Base-by-base conservation (phyloP, 2,888 invertebrate species). In the Ceratothoa steindachneri region DNA sequence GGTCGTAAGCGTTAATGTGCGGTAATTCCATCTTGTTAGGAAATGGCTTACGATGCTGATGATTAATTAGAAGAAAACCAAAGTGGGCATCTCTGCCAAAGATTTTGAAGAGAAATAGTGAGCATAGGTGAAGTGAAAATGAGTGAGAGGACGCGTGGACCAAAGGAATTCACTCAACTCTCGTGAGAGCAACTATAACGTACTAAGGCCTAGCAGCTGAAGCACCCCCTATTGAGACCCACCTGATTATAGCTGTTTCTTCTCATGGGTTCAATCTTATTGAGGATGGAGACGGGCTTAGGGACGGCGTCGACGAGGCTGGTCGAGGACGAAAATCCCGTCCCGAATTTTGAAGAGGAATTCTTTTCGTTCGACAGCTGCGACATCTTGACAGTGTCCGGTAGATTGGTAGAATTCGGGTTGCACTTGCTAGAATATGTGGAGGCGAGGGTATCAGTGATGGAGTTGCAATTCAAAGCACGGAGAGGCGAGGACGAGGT, bases 171-270 rank as follows among this genome's bases (percentile, higher is more conserved):
- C n/a, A n/a, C n/a, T n/a, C n/a, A n/a, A n/a, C n/a, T n/a, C n/a
- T n/a, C n/a, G n/a, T n/a, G n/a, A n/a, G n/a, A n/a, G n/a, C n/a
- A n/a, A n/a, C n/a, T n/a, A n/a, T n/a, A n/a, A n/a, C n/a, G n/a
- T n/a, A n/a, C n/a, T n/a, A n/a, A n/a, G n/a, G n/a, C n/a, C n/a
- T n/a, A n/a, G n/a, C n/a, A n/a, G n/a, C n/a, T n/a, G n/a, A n/a
- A n/a, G n/a, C n/a, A n/a, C n/a, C n/a, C n/a, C n/a, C n/a, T n/a
- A n/a, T n/a, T n/a, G n/a, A n/a, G 85, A 89, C 89, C 89, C 80
- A 90, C 87, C 84, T 91, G 91, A 27, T 90, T 89, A 81, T 90
- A 90, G 85, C 90, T 91, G 85, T 90, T 91, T 74, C 91, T 85
- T 71, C 90, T 84, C 51, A 89, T 89, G 84, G 89, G 90, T 81